Evolutionary conservation across 2,113 vertebrate species (phyloP).

Genomic region (Chamaea fasciata): DNA sequence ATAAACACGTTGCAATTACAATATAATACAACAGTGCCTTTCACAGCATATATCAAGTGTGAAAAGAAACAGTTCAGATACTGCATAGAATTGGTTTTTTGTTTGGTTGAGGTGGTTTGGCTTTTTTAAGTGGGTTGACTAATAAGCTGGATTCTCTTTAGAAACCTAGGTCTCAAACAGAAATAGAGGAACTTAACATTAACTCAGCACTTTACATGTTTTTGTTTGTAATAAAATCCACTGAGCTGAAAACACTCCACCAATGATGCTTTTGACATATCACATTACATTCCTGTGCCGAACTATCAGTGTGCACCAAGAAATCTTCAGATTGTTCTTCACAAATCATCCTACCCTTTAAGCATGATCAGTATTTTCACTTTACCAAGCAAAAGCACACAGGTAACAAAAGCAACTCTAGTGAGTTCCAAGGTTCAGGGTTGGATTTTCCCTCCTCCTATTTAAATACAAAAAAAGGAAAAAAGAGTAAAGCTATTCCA

Average conservation of each 20-base stretch:
- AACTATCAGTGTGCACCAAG: background rate
- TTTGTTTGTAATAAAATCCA: background rate
- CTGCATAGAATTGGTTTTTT: accelerated
- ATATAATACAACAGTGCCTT: background rate
- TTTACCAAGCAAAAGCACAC: background rate
- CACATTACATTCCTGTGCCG: background rate
- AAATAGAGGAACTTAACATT: background rate
- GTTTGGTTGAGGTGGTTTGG: background rate
- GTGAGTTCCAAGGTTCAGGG: background rate
- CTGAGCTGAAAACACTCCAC: background rate
- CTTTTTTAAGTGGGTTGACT: background rate
- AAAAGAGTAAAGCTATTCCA: background rate
- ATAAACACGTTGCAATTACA: conserved; percentile 15
- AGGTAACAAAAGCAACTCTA: background rate
- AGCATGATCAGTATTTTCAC: background rate
- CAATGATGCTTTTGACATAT: background rate
- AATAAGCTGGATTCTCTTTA: background rate
- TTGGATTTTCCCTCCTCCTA: background rate
- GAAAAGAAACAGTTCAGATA: background rate
- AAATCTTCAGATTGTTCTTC: background rate
- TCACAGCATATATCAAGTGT: background rate
- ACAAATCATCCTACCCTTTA: background rate
- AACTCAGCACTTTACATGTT: background rate
- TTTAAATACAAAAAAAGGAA: background rate
- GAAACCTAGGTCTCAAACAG: background rate